Percentiles rank a stretch among this genome's conserved stretches.
Conservation (phyloP, 2,113 vertebrate genomes). For the Actenoides lindsayi region DNA sequence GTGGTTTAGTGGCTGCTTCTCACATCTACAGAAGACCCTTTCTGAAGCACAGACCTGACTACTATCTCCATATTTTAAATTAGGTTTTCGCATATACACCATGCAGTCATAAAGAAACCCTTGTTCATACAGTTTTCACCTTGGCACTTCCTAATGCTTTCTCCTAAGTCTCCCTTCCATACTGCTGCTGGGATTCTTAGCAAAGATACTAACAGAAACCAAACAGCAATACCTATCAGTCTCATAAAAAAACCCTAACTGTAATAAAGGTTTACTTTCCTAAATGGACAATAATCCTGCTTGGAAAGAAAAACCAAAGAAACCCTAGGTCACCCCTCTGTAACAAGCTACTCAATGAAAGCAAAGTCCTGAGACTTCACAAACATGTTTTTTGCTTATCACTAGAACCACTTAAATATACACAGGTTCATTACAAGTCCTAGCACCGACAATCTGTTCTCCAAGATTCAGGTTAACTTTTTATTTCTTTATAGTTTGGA, state of each 20-base stretch:
- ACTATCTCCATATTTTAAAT: not conserved
- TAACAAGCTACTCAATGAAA: not conserved
- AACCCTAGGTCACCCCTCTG: not conserved
- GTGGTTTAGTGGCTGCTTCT: not conserved
- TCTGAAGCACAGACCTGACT: not conserved
- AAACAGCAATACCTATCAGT: not conserved
- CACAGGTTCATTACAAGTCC: not conserved
- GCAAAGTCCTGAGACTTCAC: not conserved
- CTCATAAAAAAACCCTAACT: not conserved
- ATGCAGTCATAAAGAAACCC: not conserved
- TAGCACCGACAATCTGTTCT: not conserved
- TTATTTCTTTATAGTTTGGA: not conserved
- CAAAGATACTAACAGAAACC: not conserved
- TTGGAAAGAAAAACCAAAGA: not conserved
- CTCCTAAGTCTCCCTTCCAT: not conserved
- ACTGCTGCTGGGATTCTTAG: not conserved
- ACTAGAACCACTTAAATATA: not conserved
- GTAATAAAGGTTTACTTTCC: not conserved
- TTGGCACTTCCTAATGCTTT: not conserved
- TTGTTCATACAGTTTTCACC: not conserved
- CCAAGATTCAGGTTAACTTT: not conserved
- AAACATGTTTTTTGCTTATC: not conserved
- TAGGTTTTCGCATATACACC: not conserved
- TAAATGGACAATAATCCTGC: not conserved
- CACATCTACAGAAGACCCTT: not conserved